Percentiles rank a stretch among this genome's conserved stretches.
phyloP scores from a whole-genome alignment of 2,113 vertebrate species.

The Nymphicus hollandicus region DNA sequence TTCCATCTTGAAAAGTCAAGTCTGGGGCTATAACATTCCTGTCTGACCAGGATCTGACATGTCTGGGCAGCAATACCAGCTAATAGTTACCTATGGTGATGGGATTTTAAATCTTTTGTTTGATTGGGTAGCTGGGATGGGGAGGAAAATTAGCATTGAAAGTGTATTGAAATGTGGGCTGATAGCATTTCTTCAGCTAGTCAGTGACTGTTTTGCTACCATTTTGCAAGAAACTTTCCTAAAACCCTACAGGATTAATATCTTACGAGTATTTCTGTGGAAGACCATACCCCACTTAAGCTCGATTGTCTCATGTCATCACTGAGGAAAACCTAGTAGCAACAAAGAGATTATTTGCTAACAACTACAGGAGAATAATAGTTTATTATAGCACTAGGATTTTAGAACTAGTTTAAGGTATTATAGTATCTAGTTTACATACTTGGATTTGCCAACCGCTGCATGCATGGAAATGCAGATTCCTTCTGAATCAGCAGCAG shows the following conservation, averaged over 20 bases:
- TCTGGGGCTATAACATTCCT: neutral
- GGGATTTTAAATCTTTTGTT: neutral
- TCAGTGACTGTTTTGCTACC: neutral
- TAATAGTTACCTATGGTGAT: neutral
- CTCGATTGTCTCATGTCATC: neutral
- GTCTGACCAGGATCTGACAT: neutral
- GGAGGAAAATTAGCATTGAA: neutral
- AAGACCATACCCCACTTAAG: neutral
- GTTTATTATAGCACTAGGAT: slow-evolving; percentile 15
- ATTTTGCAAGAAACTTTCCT: neutral
- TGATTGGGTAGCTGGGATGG: neutral
- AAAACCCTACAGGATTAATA: neutral
- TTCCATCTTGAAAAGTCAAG: neutral
- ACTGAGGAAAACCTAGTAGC: neutral
- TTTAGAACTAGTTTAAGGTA: slow-evolving; percentile 14
- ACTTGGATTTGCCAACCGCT: slow-evolving; percentile 34
- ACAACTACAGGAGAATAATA: neutral
- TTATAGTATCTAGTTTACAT: neutral
- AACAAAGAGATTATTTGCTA: neutral
- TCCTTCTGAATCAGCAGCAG: slow-evolving; percentile 58
- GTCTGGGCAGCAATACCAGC: neutral
- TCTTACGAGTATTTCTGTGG: neutral
- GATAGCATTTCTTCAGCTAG: neutral
- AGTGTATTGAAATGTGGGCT: neutral
- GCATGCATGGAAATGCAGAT: slow-evolving; percentile 52